Evolutionary conservation across 2,888 invertebrate genomes (phyloP).

Genomic region (Hypolimnas misippus): DNA sequence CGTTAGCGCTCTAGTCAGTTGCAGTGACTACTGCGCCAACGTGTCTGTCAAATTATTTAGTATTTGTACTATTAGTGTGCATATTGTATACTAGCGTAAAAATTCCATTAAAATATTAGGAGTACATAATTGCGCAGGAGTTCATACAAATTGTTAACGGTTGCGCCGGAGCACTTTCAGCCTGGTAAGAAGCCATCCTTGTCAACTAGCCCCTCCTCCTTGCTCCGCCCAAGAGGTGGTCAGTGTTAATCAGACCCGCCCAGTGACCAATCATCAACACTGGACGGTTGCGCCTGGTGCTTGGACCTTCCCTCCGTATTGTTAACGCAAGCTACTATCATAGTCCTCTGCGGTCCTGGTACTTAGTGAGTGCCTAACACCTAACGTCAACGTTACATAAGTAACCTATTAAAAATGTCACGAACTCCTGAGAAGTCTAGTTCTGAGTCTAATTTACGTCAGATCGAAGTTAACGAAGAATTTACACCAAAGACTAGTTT

Average conservation of each 20-base stretch:
- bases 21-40: too few species aligned
- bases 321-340: not conserved
- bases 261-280: too few species aligned
- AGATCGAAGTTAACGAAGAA: not conserved
- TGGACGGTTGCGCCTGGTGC: not conserved
- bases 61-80: too few species aligned
- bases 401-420: slow-evolving; percentile 1
- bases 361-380: not conserved
- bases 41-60: too few species aligned
- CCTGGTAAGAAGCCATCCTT: not conserved
- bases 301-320: not conserved
- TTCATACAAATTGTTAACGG: slow-evolving; percentile 6
- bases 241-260: too few species aligned
- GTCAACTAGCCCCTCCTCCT: not conserved
- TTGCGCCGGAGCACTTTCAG: not conserved
- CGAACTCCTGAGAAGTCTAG: slow-evolving; percentile 13
- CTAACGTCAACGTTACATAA: not conserved
- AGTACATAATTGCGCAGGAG: slow-evolving; percentile 15
- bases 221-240: not conserved
- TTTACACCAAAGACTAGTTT: slow-evolving; percentile 7
- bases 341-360: too few species aligned
- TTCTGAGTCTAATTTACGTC: not conserved
- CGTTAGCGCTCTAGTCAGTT: too few species aligned
- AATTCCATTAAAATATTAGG: slow-evolving; percentile 11
- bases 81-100: too few species aligned